Evolutionary conservation across 2,888 invertebrate genomes (phyloP).

Genomic region (Volucella zonaria): DNA sequence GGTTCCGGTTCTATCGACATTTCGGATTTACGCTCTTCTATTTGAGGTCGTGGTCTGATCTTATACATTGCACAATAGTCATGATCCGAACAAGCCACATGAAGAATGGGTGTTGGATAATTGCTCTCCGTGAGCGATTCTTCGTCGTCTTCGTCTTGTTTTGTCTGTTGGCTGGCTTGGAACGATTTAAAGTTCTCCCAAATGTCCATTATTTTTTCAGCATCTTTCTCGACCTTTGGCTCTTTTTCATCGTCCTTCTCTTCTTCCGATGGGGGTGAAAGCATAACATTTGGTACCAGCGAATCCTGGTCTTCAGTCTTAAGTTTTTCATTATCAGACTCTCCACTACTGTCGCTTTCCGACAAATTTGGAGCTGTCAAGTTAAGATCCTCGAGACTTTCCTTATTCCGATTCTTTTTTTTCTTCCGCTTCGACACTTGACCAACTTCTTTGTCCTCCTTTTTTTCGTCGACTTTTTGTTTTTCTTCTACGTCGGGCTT

Average conservation of each 20-base stretch:
- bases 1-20: conserved; percentile 76
- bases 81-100: conserved; percentile 88
- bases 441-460: conserved; percentile 36
- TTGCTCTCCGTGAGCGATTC: conserved; percentile 64
- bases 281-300: conserved; percentile 79
- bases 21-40: conserved; percentile 75
- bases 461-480: conserved; percentile 57
- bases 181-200: conserved; percentile 80
- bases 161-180: conserved; percentile 72
- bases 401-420: conserved; percentile 80
- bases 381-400: conserved; percentile 85
- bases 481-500: conserved; percentile 44
- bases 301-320: conserved; percentile 75
- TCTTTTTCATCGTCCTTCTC: conserved; percentile 78
- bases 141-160: conserved; percentile 63
- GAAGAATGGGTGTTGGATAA: conserved; percentile 81
- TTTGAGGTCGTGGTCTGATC: conserved; percentile 26
- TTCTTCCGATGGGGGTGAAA: conserved; percentile 80
- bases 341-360: conserved; percentile 91
- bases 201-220: conserved; percentile 78
- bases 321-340: conserved; percentile 79
- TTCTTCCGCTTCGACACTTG: conserved; percentile 80
- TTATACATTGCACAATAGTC: conserved; percentile 87
- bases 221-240: conserved; percentile 54
- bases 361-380: conserved; percentile 92